Conservation (phyloP, 2,888 invertebrate species). For the Oscheius sp. region DNA sequence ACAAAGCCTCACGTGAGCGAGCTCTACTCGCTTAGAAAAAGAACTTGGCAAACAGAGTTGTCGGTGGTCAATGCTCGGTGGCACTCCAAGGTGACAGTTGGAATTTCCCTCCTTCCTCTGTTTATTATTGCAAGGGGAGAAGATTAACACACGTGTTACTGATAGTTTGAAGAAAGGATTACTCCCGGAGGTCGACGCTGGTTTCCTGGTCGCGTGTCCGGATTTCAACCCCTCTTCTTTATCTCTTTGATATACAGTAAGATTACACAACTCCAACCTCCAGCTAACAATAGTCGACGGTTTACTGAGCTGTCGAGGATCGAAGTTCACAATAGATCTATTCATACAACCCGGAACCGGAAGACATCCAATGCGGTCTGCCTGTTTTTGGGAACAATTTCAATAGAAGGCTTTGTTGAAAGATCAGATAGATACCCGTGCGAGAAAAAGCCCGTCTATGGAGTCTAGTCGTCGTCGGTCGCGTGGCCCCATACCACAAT, state of each 20-base stretch:
- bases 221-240: too few species aligned
- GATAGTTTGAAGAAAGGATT: constrained; percentile 18
- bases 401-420: constrained; percentile 15
- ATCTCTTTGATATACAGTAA: too few species aligned
- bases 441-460: background rate
- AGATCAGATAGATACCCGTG: constrained; percentile 25
- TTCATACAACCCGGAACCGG: background rate
- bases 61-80: constrained; percentile 26
- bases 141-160: constrained; percentile 15
- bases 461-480: constrained; percentile 6
- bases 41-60: background rate
- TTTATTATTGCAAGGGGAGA: background rate
- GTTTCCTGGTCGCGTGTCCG: too few species aligned
- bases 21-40: constrained; percentile 13
- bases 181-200: background rate
- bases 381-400: constrained; percentile 1
- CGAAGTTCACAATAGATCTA: too few species aligned
- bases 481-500: constrained; percentile 35
- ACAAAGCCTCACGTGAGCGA: constrained; percentile 26
- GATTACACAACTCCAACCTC: too few species aligned
- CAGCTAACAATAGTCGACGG: too few species aligned
- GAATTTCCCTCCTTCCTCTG: background rate
- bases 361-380: background rate
- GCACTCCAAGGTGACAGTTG: constrained; percentile 3
- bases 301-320: background rate